Evolutionary conservation across 2,888 invertebrate genomes (phyloP).

Genomic region (Nezara viridula): DNA sequence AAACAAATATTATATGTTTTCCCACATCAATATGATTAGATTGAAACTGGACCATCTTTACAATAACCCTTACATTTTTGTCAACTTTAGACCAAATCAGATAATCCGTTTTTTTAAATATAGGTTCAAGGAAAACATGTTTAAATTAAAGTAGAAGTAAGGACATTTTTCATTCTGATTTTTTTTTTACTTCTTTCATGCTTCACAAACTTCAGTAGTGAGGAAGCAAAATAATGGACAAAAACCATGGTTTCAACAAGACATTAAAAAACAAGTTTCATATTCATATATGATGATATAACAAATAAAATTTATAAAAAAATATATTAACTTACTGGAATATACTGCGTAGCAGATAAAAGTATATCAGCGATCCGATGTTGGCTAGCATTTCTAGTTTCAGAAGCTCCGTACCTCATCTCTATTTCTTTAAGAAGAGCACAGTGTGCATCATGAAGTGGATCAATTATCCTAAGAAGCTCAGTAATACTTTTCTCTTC

Average conservation of each 20-base stretch:
- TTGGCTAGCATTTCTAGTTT: slow-evolving; percentile 74
- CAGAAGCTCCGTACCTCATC: slow-evolving; percentile 81
- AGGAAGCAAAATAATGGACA: too few species aligned
- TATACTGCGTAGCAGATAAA: slow-evolving; percentile 76
- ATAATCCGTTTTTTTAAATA: too few species aligned
- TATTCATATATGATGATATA: not conserved
- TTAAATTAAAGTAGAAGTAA: too few species aligned
- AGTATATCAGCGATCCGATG: slow-evolving; percentile 84
- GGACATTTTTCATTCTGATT: too few species aligned
- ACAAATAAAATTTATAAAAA: not conserved
- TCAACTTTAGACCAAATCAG: too few species aligned
- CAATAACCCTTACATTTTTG: too few species aligned
- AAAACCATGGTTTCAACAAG: not conserved
- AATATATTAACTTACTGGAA: slow-evolving; percentile 71
- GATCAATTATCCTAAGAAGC: slow-evolving; percentile 75
- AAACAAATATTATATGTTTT: too few species aligned
- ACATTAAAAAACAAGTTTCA: not conserved
- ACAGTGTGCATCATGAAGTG: slow-evolving; percentile 86
- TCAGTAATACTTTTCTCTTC: slow-evolving; percentile 74
- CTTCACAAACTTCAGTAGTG: too few species aligned
- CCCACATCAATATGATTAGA: too few species aligned
- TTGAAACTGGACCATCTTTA: too few species aligned
- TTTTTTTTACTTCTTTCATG: too few species aligned
- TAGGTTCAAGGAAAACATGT: too few species aligned
- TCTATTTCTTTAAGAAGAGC: slow-evolving; percentile 85